Evolutionary conservation across 2,113 vertebrate genomes (phyloP), one percentile per base, ranked within the genome.

Genomic region (Vidua macroura): DNA sequence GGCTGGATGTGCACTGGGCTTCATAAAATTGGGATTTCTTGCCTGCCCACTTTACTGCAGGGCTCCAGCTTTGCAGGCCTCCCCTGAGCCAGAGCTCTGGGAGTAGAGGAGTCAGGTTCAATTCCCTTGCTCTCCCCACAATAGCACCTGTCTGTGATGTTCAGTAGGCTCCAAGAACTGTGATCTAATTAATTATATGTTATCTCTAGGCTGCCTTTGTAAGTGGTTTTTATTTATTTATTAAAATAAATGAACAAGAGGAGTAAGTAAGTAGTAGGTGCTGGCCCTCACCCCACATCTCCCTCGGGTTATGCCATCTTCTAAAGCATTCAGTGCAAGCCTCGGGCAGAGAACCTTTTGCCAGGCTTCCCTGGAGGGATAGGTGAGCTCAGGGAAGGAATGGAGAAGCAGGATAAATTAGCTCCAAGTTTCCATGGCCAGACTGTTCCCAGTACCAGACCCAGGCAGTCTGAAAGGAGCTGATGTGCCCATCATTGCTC

Each of bases 171-270:
- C 24, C 1, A 12, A 39, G 67, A 73, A 48, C 33, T 63, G 62
- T 48, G 48, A 67, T 95, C 82, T 80, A 48, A 63, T 56, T 91
- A 84, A 92, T 92, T 87, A 41, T 25, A 15, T 43, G 68, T 83
- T 92, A 77, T 93, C 68, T 78, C 60, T 70, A 48, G 28, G 33
- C 76, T 95, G 59, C 39, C 46, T 93, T 93, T 7, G 0, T 23
- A 52, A 63, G 55, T 31, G 13, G 13, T 44, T 75, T 72, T 84
- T 44, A 79, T 81, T 86, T 78, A 72, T 88, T 95, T 79, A 79
- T 44, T 75, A 44, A 90, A 90, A 90, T 63, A 56, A 74, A 58
- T 76, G 15, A 77, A 39, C 35, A 83, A 84, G 66, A 91, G 25
- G 58, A 86, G 11, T 83, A 88, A 74, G 30, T 63, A 66, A 69